Evolutionary conservation across 2,888 invertebrate species (phyloP).

Genomic region (Agonopterix alstromeriana): DNA sequence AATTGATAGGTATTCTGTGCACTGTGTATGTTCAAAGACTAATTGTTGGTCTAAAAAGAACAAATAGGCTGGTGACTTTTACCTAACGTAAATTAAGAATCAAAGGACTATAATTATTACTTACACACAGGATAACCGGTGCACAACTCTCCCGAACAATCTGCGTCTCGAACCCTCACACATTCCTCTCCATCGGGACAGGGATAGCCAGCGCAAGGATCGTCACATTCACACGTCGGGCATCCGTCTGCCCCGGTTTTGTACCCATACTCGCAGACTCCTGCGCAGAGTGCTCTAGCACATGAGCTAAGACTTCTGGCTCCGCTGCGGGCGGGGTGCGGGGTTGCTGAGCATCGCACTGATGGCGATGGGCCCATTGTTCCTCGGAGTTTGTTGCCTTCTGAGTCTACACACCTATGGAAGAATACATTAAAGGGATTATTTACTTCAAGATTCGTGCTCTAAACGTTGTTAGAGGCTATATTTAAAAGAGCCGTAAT

Average conservation of each 20-base stretch:
- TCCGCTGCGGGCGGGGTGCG: slow-evolving; percentile 47
- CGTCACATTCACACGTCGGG: slow-evolving; percentile 90
- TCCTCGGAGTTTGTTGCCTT: slow-evolving; percentile 85
- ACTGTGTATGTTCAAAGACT: too few relatives aligned
- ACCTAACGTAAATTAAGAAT: not conserved
- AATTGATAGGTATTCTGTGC: too few relatives aligned
- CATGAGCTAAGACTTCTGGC: slow-evolving; percentile 78
- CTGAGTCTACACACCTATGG: slow-evolving; percentile 83
- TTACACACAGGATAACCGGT: slow-evolving; percentile 87
- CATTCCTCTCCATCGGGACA: slow-evolving; percentile 85
- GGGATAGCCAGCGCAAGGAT: slow-evolving; percentile 87
- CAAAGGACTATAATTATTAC: slow-evolving; percentile 39
- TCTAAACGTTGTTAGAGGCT: too few relatives aligned
- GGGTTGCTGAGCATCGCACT: slow-evolving; percentile 77
- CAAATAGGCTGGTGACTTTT: too few relatives aligned
- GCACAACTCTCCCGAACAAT: slow-evolving; percentile 80
- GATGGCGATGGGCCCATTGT: slow-evolving; percentile 86
- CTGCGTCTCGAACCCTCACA: slow-evolving; percentile 82
- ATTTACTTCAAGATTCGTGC: too few relatives aligned
- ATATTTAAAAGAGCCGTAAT: too few relatives aligned
- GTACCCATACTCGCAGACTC: slow-evolving; percentile 91
- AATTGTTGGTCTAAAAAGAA: too few relatives aligned
- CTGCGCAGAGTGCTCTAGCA: slow-evolving; percentile 85
- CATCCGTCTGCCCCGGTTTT: slow-evolving; percentile 82
- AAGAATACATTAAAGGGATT: too few relatives aligned